Percentiles rank a stretch among this genome's conserved stretches.
phyloP scores from a whole-genome alignment of 2,113 vertebrate genomes.

The Thamnophis sirtalis region DNA sequence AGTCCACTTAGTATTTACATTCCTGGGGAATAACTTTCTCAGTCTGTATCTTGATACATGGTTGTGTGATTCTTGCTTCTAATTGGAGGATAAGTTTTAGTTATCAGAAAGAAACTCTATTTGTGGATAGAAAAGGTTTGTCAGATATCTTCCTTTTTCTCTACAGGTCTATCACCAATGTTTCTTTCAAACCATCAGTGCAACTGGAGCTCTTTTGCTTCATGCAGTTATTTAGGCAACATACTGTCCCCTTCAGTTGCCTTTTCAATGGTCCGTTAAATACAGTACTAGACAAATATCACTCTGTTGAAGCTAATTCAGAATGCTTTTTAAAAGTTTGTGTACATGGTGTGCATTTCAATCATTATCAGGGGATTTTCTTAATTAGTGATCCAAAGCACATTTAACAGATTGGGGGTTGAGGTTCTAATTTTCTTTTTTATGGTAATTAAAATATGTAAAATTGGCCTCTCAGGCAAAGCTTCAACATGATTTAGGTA shows the following conservation, averaged over 20 bases:
- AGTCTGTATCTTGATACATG: not conserved
- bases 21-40: not conserved
- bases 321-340: not conserved
- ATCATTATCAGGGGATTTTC: not conserved
- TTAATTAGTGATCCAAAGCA: not conserved
- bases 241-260: not conserved
- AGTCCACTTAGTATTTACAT: not conserved
- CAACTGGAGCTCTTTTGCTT: too few relatives aligned
- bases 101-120: not conserved
- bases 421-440: not conserved
- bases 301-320: not conserved
- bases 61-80: not conserved
- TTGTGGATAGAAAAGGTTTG: not conserved
- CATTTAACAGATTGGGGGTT: not conserved
- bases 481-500: not conserved
- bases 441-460: not conserved
- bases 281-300: not conserved
- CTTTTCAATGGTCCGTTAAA: not conserved
- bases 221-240: not conserved
- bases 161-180: not conserved
- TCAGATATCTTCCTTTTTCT: not conserved
- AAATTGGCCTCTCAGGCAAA: not conserved
- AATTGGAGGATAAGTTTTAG: not conserved
- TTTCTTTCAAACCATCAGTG: not conserved
- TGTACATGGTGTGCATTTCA: not conserved